Conservation (phyloP, 1,140 invertebrate species). For the Ceratoteleas bidentatus region DNA sequence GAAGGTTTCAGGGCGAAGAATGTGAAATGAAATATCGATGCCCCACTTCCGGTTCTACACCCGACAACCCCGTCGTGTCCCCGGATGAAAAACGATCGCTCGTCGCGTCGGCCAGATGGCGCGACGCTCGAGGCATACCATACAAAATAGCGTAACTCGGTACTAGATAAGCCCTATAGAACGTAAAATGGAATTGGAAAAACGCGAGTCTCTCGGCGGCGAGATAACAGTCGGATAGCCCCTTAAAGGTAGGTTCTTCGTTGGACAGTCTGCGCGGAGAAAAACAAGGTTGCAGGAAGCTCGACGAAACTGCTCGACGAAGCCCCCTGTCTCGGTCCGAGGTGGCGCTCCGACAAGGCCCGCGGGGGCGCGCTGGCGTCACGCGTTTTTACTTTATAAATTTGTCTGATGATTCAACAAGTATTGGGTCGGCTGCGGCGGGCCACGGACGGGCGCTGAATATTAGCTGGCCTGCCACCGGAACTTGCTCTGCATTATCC, state of each 20-base stretch:
- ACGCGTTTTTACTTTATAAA: slow-evolving; percentile 63
- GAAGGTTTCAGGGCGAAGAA: too few relatives aligned
- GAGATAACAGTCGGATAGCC: slow-evolving; percentile 61
- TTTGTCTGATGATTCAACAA: slow-evolving; percentile 77
- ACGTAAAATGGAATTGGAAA: slow-evolving; percentile 67
- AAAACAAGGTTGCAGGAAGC: slow-evolving; percentile 30
- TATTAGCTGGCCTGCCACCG: slow-evolving; percentile 92
- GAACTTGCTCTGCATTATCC: slow-evolving; percentile 97
- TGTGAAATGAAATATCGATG: too few relatives aligned
- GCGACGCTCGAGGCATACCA: slow-evolving; percentile 67
- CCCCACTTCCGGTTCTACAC: too few relatives aligned
- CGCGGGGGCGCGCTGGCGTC: slow-evolving; percentile 20
- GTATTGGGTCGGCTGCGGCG: slow-evolving; percentile 67
- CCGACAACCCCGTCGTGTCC: too few relatives aligned
- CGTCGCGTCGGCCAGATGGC: slow-evolving; percentile 10
- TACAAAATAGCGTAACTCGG: slow-evolving; percentile 73
- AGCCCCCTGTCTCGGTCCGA: slow-evolving; percentile 8
- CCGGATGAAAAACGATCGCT: too few relatives aligned
- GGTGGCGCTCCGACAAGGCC: slow-evolving; percentile 7
- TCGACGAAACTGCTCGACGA: slow-evolving; percentile 11
- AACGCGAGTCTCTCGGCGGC: slow-evolving; percentile 50
- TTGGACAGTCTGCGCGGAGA: slow-evolving; percentile 54
- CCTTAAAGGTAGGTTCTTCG: slow-evolving; percentile 51
- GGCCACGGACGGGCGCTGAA: slow-evolving; percentile 26
- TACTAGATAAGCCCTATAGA: slow-evolving; percentile 69